Conservation (phyloP, 2,888 invertebrate genomes). For the Mythimna albipuncta region DNA sequence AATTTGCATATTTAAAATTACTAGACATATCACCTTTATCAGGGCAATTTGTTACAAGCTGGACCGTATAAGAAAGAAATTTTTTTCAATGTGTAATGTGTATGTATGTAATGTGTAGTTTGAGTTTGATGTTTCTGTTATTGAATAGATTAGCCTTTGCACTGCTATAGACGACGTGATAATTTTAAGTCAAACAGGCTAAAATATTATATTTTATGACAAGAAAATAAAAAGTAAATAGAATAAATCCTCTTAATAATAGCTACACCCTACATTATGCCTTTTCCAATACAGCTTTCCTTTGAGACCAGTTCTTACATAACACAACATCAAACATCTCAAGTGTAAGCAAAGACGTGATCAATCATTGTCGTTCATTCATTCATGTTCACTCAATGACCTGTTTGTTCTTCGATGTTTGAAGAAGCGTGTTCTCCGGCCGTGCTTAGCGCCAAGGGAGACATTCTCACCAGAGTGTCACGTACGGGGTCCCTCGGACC, state of each 20-base stretch:
- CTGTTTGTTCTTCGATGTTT: slow-evolving; percentile 49
- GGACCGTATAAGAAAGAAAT: not conserved
- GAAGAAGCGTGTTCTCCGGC: slow-evolving; percentile 22
- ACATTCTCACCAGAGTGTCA: slow-evolving; percentile 56
- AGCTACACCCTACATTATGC: not conserved
- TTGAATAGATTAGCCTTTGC: not conserved
- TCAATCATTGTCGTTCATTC: slow-evolving; percentile 55
- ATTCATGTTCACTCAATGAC: slow-evolving; percentile 51
- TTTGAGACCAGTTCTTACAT: slow-evolving; percentile 14
- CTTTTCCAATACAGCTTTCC: not conserved
- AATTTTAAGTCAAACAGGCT: not conserved
- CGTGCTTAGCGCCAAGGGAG: slow-evolving; percentile 55
- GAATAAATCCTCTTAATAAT: not conserved
- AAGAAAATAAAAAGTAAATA: not conserved
- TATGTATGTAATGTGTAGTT: too few species aligned
- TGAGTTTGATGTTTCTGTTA: not conserved
- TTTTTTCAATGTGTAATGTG: too few species aligned
- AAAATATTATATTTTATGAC: not conserved
- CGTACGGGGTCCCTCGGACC: slow-evolving; percentile 47
- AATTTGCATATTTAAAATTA: not conserved
- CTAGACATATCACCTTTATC: not conserved
- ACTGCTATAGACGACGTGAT: not conserved
- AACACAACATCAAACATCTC: slow-evolving; percentile 24
- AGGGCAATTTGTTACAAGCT: not conserved
- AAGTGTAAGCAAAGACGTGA: slow-evolving; percentile 42